Evolutionary conservation across 2,797 vertebrate species (phyloP), one percentile per base, ranked within the genome.

Genomic region (Syngnathus acus): DNA sequence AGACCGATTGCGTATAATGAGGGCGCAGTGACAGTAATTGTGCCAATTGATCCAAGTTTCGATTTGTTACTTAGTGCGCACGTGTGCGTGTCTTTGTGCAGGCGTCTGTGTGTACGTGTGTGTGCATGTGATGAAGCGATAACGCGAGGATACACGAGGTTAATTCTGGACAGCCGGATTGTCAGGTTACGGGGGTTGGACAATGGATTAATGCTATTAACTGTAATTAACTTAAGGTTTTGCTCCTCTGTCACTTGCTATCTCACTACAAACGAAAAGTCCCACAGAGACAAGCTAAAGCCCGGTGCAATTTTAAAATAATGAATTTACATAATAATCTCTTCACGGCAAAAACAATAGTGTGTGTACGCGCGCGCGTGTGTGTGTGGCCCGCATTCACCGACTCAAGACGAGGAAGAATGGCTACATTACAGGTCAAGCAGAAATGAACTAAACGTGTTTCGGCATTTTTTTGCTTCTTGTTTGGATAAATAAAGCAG

Each of bases 151-250:
- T 61, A 61, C 59, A 42, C 23, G 40, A 43, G 59, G 59, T 23
- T 43, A 61, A 61, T 61, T 61, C 58, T 60, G n/a, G 7, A 58
- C 6, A 38, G 55, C 7, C 58, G 58, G 58, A 60, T 40, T 60
- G 16, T 60, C 38, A 19, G 58, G 38, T 60, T n/a, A 23, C 40
- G 14, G 19, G 40, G 59, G 59, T 61, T 1, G 23, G 40, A 43
- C 39, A 61, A 61, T 42, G 13, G 43, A 61, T 61, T 21, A 43
- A 42, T 19, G 11, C 59, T 61, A n/a, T 61, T 61, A 42, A 40
- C 39, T 61, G n/a, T 43, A 61, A 61, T 42, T 42, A 23, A 61
- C 39, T 61, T 42, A 42, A 42, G 40, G 39, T 11, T 61, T 61
- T 21, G 21, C 39, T 32, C 19, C 39, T 23, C 40, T 62, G 17